Evolutionary conservation across 2,797 vertebrate genomes (phyloP), one percentile per base, ranked within the genome.

Genomic region (Harpagifer antarcticus): DNA sequence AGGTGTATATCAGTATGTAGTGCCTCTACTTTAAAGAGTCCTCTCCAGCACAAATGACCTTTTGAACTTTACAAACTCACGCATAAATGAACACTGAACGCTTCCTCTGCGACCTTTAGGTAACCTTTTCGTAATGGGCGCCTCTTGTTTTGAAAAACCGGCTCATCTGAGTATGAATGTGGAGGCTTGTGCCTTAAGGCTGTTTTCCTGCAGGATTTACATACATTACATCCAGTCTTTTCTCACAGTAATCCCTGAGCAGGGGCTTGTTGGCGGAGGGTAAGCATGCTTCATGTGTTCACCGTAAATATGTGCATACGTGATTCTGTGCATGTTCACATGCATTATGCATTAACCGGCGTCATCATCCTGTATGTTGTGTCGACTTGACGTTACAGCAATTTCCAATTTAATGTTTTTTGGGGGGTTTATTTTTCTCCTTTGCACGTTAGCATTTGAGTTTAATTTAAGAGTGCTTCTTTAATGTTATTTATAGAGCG

Each of bases 191-290:
- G 44, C 19, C 16, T 55, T 33, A 3, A 60, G 44, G 23, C 27
- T 66, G 73, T 72, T 86, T 62, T 61, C 37, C 75, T 58, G 64
- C 8, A 53, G 74, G 71, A 78, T 78, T 74, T 72, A 81, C 75
- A 76, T 59, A 61, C 52, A 47, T 64, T 59, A 60, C 60, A 62
- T 42, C 33, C 58, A 54, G 50, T 62, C 45, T 31, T 44, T 61
- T 20, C 45, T 62, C 3, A n/a, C 27, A 40, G 6, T 81, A 70
- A 67, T 68, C 68, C 60, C 42, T 0, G 15, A 44, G 65, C 54
- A 44, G 31, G 50, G 43, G 43, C 19, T 3, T 40, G 50, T 56
- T 27, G 9, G 15, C 19, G 2, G 15, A 42, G 16, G 45, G 57
- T 12, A 1, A 42, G 50, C 20, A 43, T 9, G 11, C 33, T 55